These are phyloP conservation scores for Agonum fuliginosum DNA, from an alignment of 2,888 invertebrate species.

Conservation along the genomic window DNA sequence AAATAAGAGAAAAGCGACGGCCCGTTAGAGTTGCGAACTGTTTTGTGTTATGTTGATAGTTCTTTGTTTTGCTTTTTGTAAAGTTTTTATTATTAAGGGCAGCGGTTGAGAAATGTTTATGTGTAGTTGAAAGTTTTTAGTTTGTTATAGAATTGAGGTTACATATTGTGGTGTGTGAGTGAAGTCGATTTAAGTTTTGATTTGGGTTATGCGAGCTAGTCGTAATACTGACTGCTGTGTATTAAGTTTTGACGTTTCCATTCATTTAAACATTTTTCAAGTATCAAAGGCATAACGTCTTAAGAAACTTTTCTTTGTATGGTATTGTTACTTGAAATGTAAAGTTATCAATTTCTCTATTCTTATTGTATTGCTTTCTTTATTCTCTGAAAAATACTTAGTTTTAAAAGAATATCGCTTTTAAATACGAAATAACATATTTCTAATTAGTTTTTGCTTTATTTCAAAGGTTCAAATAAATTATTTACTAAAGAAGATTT, in stretches of 20 bases:
- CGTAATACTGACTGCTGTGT: neutral
- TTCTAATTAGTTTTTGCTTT: too few relatives aligned
- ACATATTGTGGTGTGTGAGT: neutral
- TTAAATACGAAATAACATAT: too few relatives aligned
- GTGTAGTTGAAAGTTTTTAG: neutral
- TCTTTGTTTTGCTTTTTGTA: neutral
- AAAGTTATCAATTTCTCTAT: too few relatives aligned
- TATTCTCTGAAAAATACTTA: too few relatives aligned
- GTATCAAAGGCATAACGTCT: neutral
- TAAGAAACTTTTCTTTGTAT: too few relatives aligned
- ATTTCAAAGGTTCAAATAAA: too few relatives aligned
- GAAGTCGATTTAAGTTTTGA: slow-evolving; percentile 16
- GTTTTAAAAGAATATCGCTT: too few relatives aligned
- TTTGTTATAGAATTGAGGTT: slow-evolving; percentile 11
- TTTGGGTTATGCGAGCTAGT: neutral
- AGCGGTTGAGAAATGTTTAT: neutral
- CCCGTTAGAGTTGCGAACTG: neutral
- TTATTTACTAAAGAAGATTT: too few relatives aligned
- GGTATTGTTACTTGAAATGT: too few relatives aligned
- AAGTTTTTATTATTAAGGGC: slow-evolving; percentile 14
- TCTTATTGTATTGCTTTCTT: too few relatives aligned
- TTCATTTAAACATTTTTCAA: neutral
- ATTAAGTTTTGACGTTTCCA: neutral
- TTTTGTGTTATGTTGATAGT: slow-evolving; percentile 29
- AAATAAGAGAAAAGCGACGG: neutral